These are phyloP conservation scores for Sesia bembeciformis DNA, from an alignment of 2,888 invertebrate genomes.

Conservation along the genomic window DNA sequence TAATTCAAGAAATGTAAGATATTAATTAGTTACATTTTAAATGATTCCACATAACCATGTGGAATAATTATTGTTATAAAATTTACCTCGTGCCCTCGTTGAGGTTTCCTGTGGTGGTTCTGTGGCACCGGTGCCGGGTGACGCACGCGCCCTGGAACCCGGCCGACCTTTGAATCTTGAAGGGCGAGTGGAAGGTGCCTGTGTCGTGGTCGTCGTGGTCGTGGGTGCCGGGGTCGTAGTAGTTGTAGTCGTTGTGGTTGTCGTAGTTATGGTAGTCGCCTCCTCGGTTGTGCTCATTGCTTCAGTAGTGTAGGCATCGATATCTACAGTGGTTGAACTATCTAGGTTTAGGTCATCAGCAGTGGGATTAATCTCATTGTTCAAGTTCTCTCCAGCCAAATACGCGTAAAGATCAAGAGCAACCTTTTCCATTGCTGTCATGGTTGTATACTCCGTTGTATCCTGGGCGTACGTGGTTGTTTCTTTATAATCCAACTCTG, in stretches of 20 bases:
- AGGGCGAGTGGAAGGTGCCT: slow-evolving; percentile 52
- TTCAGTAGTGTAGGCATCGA: slow-evolving; percentile 60
- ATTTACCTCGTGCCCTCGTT: slow-evolving; percentile 66
- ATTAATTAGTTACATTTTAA: not conserved
- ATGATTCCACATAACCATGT: too few species aligned
- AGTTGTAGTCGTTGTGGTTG: slow-evolving; percentile 64
- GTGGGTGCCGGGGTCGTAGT: slow-evolving; percentile 73
- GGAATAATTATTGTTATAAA: not conserved
- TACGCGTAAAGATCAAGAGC: slow-evolving; percentile 89
- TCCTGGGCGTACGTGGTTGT: slow-evolving; percentile 58
- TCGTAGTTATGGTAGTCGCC: slow-evolving; percentile 67
- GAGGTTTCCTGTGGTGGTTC: slow-evolving; percentile 60
- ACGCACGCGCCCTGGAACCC: slow-evolving; percentile 57
- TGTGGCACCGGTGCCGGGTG: slow-evolving; percentile 52
- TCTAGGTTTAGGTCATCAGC: slow-evolving; percentile 44
- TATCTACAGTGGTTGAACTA: slow-evolving; percentile 47
- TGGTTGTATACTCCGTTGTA: slow-evolving; percentile 77
- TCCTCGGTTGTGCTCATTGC: slow-evolving; percentile 60
- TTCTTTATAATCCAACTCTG: slow-evolving; percentile 52
- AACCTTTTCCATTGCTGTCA: slow-evolving; percentile 85
- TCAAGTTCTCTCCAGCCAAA: slow-evolving; percentile 77
- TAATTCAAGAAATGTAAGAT: not conserved
- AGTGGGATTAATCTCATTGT: slow-evolving; percentile 69
- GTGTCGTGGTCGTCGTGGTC: slow-evolving; percentile 32
- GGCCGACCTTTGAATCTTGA: slow-evolving; percentile 58